Evolutionary conservation across 2,888 invertebrate species (phyloP), one percentile per base, ranked within the genome.

Genomic region (Venusia cambrica): DNA sequence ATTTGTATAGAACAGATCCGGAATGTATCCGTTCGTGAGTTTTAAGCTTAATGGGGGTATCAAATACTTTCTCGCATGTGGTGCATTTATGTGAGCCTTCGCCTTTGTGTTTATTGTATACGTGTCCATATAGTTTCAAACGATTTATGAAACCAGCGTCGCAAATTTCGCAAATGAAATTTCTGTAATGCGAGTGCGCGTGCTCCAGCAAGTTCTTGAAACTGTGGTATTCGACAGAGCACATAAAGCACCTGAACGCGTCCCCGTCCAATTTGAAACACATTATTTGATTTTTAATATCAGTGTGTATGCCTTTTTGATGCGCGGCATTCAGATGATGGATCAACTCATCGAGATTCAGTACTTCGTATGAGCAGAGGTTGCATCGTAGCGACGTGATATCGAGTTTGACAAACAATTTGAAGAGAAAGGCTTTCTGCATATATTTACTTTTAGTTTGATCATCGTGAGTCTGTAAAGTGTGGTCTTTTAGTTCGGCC

Each of bases 51-150:
- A 76, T 62, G 14, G 68, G 63, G 0, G 77, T 85, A 7, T 81
- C 68, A 44, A 88, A 88, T 0, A 73, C 59, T 50, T 88, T 87
- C 1, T 70, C 51, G 37, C 88, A 88, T 21, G 57, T 66, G 0
- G 62, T 59, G 29, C 88, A 88, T 8, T 57, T 51, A 20, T 67
- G 71, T 0, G 45, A 48, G 0, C 79, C 80, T 2, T 53, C 33
- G 4, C 25, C 63, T 37, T 58, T 61, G 25, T 80, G 79, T 27
- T 40, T 40, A 5, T 66, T 40, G 6, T 66, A 62, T 7, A 57
- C 49, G 28, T 81, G 80, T 0, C 57, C 51, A 6, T 59, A 57
- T 2, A 70, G 32, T 38, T 62, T 61, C 3, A 59, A 46, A 15
- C 56, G 54, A 14, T 61, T 73, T 0, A 74, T 62, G 6, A 70